phyloP scores from a whole-genome alignment of 2,113 vertebrate species.

The Lagopus leucura region DNA sequence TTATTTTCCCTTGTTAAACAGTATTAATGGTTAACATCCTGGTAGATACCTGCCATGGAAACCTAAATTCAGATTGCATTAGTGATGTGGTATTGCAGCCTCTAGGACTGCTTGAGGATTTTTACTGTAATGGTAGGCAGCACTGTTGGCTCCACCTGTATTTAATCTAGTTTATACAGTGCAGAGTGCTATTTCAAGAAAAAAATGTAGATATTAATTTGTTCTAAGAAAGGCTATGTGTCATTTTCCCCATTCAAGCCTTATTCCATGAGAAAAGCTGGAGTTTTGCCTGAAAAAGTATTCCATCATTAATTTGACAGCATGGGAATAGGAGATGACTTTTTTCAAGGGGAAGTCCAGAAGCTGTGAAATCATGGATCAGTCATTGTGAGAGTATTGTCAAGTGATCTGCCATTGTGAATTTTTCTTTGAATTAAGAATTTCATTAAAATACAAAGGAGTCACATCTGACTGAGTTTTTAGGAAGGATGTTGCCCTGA shows the following conservation, averaged over 20 bases:
- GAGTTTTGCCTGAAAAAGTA: not conserved
- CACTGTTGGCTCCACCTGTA: not conserved
- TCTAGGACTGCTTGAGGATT: not conserved
- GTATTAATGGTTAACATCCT: not conserved
- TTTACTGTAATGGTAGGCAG: not conserved
- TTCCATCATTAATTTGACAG: not conserved
- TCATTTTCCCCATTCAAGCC: not conserved
- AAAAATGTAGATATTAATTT: not conserved
- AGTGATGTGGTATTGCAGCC: not conserved
- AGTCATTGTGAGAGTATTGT: not conserved
- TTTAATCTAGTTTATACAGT: not conserved
- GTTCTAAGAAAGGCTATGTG: not conserved
- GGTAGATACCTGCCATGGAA: not conserved
- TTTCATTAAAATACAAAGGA: not conserved
- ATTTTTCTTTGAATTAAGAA: not conserved
- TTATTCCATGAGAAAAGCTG: not conserved
- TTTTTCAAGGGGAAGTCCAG: not conserved
- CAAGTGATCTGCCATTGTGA: not conserved
- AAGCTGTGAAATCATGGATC: not conserved
- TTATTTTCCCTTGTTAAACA: not conserved
- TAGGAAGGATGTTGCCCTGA: not conserved
- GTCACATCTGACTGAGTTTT: not conserved
- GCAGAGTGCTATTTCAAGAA: not conserved
- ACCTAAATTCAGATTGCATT: not conserved
- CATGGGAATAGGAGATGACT: not conserved